A percentile compares a stretch with the other conserved stretches of the same genome.
These are phyloP conservation scores for Macropis europaea DNA, from an alignment of 2,888 invertebrate species.

Conservation along the genomic window DNA sequence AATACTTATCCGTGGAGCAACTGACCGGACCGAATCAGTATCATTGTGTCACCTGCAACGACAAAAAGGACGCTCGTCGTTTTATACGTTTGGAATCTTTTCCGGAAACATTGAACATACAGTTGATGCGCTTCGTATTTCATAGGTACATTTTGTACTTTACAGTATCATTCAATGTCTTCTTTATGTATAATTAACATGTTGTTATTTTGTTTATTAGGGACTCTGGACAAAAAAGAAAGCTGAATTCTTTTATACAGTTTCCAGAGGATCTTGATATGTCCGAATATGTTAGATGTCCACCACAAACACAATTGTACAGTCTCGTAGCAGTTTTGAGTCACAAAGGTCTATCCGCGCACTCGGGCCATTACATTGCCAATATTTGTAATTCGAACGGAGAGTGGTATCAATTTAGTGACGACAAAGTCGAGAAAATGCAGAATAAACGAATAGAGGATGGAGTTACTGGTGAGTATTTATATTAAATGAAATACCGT, in stretches of 20 bases:
- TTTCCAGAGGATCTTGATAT: conserved; percentile 84
- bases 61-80: conserved; percentile 82
- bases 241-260: conserved; percentile 82
- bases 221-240: conserved; percentile 83
- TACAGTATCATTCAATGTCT: too few species aligned
- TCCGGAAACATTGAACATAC: conserved; percentile 83
- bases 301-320: conserved; percentile 79
- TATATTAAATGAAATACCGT: background rate
- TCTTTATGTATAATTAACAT: background rate
- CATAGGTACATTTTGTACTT: conserved; percentile 80
- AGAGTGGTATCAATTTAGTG: conserved; percentile 85
- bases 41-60: conserved; percentile 82
- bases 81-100: conserved; percentile 81
- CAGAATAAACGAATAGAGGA: conserved; percentile 78
- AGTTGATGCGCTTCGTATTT: conserved; percentile 84
- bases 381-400: conserved; percentile 79
- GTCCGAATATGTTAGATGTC: conserved; percentile 79
- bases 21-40: conserved; percentile 83
- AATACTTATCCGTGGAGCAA: conserved; percentile 83
- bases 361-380: conserved; percentile 85
- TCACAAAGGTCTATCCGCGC: conserved; percentile 84
- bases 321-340: conserved; percentile 84
- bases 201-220: conserved; percentile 71
- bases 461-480: conserved; percentile 67
- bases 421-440: conserved; percentile 81